These are phyloP conservation scores for Tachina lurida DNA, from an alignment of 2,888 invertebrate genomes.

Conservation along the genomic window DNA sequence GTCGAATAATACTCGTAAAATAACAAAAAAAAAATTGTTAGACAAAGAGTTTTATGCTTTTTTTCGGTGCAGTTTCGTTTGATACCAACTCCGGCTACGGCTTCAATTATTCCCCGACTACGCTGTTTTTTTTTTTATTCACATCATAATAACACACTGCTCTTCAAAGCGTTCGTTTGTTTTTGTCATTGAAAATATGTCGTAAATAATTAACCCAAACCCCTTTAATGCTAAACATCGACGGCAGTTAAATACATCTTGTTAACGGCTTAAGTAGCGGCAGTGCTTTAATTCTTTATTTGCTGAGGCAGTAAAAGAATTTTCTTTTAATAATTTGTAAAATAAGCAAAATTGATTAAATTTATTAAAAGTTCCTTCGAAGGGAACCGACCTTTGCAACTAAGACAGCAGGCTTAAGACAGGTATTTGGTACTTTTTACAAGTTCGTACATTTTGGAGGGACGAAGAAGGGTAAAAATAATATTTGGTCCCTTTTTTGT, in stretches of 20 bases:
- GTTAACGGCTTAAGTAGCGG: background rate
- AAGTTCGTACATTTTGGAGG: too few relatives aligned
- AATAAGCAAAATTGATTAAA: background rate
- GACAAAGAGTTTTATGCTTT: conserved; percentile 40
- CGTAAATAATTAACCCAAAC: conserved; percentile 2
- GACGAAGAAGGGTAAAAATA: too few relatives aligned
- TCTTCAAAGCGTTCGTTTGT: conserved; percentile 21
- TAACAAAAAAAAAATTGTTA: conserved; percentile 24
- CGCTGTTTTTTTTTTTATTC: conserved; percentile 41
- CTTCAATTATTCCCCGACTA: conserved; percentile 57
- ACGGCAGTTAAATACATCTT: conserved; percentile 18
- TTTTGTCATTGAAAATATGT: conserved; percentile 22
- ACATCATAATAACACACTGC: conserved; percentile 25
- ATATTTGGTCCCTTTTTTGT: too few relatives aligned
- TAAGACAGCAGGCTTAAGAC: too few relatives aligned
- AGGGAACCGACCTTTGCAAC: background rate
- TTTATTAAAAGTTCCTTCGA: background rate
- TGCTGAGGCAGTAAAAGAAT: background rate
- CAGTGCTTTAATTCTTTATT: background rate
- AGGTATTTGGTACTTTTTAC: too few relatives aligned
- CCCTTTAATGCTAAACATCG: background rate
- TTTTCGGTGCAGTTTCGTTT: conserved; percentile 32
- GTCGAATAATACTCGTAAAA: conserved; percentile 39
- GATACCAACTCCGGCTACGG: background rate
- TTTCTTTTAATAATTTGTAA: background rate